Percentiles rank a stretch among this genome's conserved stretches.
Evolutionary conservation across 2,888 invertebrate species (phyloP).

Genomic region (Ypsolopha sequella): DNA sequence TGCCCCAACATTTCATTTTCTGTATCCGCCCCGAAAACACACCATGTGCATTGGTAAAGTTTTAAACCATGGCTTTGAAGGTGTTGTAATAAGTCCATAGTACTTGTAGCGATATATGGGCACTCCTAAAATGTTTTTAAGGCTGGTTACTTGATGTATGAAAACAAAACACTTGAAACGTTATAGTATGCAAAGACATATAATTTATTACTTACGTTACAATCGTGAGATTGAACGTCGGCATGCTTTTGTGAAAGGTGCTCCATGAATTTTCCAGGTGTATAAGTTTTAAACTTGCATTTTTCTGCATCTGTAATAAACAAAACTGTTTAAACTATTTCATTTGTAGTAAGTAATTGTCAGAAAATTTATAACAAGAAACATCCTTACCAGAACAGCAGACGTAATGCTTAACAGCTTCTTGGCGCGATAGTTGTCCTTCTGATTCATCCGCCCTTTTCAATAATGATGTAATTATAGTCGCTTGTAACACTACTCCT

Average conservation of each 20-base stretch:
- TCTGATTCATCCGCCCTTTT: conserved; percentile 13
- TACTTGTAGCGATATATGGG: conserved; percentile 15
- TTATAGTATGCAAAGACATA: too few species aligned
- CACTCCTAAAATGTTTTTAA: conserved; percentile 31
- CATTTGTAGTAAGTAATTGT: too few species aligned
- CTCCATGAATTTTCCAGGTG: conserved; percentile 39
- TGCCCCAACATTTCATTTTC: conserved; percentile 43
- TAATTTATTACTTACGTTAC: conserved; percentile 32
- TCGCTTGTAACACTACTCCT: conserved; percentile 23
- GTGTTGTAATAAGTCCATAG: conserved; percentile 36
- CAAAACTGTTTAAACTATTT: conserved; percentile 1
- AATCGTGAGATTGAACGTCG: conserved; percentile 20
- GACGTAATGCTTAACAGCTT: conserved; percentile 25
- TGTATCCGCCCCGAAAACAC: conserved; percentile 43
- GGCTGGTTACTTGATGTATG: too few species aligned
- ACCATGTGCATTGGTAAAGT: conserved; percentile 56
- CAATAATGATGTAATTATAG: conserved; percentile 15
- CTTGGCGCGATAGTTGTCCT: conserved; percentile 30
- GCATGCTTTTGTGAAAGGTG: conserved; percentile 35
- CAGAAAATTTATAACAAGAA: neutral
- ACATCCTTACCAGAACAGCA: neutral
- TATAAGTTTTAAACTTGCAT: conserved; percentile 45
- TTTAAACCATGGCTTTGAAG: conserved; percentile 46
- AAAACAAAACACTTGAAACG: too few species aligned
- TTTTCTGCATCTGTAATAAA: conserved; percentile 13